Conservation (phyloP, 2,797 vertebrate species). For the Tokudaia muenninki region DNA sequence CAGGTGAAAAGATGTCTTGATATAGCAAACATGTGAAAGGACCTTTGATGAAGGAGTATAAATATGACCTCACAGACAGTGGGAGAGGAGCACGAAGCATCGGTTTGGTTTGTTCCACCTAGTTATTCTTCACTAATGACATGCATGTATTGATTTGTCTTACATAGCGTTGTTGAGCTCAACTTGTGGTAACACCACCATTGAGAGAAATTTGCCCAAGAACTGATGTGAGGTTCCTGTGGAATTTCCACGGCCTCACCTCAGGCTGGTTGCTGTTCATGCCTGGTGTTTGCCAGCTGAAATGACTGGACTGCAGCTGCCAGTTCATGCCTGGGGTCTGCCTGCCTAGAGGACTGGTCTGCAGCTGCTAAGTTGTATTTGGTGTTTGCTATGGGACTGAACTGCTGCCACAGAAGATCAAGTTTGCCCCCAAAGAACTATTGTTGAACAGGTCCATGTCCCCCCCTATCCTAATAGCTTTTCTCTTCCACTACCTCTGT, state of each 20-base stretch:
- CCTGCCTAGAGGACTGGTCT: neutral
- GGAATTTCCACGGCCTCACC: neutral
- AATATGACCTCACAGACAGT: neutral
- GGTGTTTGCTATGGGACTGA: neutral
- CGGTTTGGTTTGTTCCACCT: neutral
- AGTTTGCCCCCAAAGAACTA: neutral
- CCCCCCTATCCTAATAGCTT: neutral
- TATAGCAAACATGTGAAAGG: neutral
- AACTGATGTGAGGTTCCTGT: neutral
- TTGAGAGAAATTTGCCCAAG: neutral
- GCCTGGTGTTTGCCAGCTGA: too few species aligned
- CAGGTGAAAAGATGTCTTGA: neutral
- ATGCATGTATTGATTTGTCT: neutral
- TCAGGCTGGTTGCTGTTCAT: neutral
- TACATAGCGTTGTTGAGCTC: neutral
- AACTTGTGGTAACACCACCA: neutral
- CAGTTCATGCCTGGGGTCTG: neutral
- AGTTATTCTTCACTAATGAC: neutral
- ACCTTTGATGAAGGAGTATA: neutral
- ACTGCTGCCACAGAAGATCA: neutral
- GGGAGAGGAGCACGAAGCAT: neutral
- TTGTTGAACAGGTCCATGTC: neutral
- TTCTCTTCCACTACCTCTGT: neutral
- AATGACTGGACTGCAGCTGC: too few species aligned
- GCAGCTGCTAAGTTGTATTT: neutral